Conservation (phyloP, 1,140 invertebrate species). For the Caenorhabditis brenneri region DNA sequence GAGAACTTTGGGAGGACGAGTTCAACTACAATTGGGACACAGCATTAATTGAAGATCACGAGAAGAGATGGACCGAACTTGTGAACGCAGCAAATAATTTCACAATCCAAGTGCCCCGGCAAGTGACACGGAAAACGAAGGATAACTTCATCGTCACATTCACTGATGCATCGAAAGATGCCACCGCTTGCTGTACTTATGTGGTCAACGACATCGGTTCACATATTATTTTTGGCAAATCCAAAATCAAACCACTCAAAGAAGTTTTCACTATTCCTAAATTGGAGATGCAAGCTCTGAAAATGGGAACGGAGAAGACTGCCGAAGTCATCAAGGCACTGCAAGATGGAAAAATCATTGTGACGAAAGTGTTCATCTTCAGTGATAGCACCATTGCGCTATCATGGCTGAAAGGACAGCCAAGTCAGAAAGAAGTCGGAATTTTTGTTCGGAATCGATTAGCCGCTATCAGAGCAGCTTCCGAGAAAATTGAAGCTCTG, state of each 20-base stretch:
- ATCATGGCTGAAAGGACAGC: neutral
- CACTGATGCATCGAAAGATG: neutral
- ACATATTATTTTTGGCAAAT: neutral
- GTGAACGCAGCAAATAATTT: neutral
- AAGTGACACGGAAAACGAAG: neutral
- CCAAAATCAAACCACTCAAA: neutral
- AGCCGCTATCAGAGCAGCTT: neutral
- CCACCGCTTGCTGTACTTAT: neutral
- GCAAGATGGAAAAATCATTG: neutral
- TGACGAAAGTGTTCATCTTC: neutral
- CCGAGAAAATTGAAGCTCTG: neutral
- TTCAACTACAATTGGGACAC: constrained; percentile 43
- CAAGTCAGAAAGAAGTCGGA: neutral
- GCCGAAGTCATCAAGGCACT: neutral
- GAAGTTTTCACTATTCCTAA: constrained; percentile 38
- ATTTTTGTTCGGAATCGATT: neutral
- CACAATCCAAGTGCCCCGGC: neutral
- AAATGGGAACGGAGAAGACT: neutral
- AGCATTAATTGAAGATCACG: neutral
- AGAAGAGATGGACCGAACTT: constrained; percentile 7
- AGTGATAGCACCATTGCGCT: neutral
- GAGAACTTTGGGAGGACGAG: constrained; percentile 46
- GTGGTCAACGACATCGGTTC: neutral
- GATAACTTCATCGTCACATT: neutral
- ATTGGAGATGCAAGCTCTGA: neutral